Percentiles rank a stretch among this genome's conserved stretches.
These are phyloP conservation scores for Patella vulgata DNA, from an alignment of 1,140 invertebrate genomes.

Conservation along the genomic window DNA sequence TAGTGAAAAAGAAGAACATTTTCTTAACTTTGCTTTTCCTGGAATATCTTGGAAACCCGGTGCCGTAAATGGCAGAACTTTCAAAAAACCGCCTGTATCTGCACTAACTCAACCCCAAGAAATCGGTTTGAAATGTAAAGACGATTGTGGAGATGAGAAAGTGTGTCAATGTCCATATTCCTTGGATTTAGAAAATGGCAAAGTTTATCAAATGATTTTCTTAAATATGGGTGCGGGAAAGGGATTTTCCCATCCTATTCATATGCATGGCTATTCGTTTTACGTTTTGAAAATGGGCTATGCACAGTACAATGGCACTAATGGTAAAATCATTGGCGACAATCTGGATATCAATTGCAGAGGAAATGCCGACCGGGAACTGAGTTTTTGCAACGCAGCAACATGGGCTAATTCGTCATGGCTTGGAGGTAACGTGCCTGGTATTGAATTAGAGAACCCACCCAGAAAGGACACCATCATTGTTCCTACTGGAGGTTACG, in stretches of 20 bases:
- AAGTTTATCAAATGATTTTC: slow-evolving; percentile 47
- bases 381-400: slow-evolving; percentile 49
- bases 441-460: slow-evolving; percentile 69
- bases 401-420: slow-evolving; percentile 48
- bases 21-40: slow-evolving; percentile 58
- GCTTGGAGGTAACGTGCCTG: slow-evolving; percentile 44
- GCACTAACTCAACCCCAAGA: slow-evolving; percentile 46
- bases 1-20: slow-evolving; percentile 43
- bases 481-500: slow-evolving; percentile 76
- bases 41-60: slow-evolving; percentile 34
- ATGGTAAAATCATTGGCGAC: slow-evolving; percentile 49
- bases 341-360: slow-evolving; percentile 48
- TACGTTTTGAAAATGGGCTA: slow-evolving; percentile 73
- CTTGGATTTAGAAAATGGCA: slow-evolving; percentile 28
- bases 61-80: slow-evolving; percentile 48
- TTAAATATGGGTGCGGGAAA: slow-evolving; percentile 71
- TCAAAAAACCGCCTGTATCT: slow-evolving; percentile 41
- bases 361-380: slow-evolving; percentile 13
- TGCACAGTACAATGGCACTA: slow-evolving; percentile 34
- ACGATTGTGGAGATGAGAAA: slow-evolving; percentile 37
- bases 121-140: slow-evolving; percentile 28
- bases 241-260: slow-evolving; percentile 75
- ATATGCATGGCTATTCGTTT: slow-evolving; percentile 81
- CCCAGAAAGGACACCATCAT: slow-evolving; percentile 78
- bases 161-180: slow-evolving; percentile 10